Evolutionary conservation across 2,888 invertebrate species (phyloP), one percentile per base, ranked within the genome.

Genomic region (Leptura quadrifasciata): DNA sequence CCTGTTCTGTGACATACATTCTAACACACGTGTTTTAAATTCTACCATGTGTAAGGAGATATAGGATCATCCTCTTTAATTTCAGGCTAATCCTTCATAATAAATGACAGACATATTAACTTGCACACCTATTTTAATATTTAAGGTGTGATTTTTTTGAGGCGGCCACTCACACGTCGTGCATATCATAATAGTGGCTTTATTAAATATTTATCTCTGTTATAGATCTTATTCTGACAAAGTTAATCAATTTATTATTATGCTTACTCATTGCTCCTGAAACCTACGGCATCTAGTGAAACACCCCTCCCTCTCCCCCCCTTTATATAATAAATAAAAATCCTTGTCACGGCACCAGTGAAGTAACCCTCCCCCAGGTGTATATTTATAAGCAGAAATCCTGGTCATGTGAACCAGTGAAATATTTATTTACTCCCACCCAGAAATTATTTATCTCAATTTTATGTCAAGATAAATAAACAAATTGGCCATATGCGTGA

Each of bases 201-300:
- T 63, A 63, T 63, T 35, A 39, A 63, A 63, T 39, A 63, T 63
- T 63, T 63, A 63, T 63, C 63, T 20, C 12, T 2, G 2, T 10
- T 63, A 18, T 12, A 20, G 63, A 63, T 63, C 63, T 63, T 12
- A 39, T 63, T 63, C 8, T 12, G 31, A 68, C 35, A 35, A 68
- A 57, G 31, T 57, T 35, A 57, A 57, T 18, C 68, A 57, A 68
- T 68, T 68, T 68, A 55, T 68, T 55, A 68, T 68, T 57, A 31
- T 24, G 18, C 18, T 35, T 39, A 63, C 21, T 39, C 20, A 21
- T 18, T 20, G 35, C 17, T 20, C 4, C 39, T 47, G 47, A 4
- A 17, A n/a, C 47, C 15, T n/a, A 47, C 47, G 47, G 47, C n/a
- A n/a, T 47, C 2, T 47, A 15, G 5, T n/a, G n/a, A n/a, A n/a